Percentiles rank a stretch among this genome's conserved stretches.
phyloP scores from a whole-genome alignment of 2,797 vertebrate species.

The Distichodus sexfasciatus region DNA sequence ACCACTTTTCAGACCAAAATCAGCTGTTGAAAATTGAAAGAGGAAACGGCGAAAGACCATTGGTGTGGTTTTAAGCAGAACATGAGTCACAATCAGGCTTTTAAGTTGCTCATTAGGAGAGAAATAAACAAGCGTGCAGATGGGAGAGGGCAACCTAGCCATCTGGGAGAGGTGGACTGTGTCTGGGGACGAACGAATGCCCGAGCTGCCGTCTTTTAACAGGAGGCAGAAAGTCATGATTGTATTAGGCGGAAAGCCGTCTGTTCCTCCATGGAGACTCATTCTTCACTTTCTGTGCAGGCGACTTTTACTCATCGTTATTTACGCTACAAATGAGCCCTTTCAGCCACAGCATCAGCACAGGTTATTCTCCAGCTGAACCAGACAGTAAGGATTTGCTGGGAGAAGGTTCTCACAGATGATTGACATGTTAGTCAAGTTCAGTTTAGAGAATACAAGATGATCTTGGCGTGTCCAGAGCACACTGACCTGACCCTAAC shows the following conservation, averaged over 20 bases:
- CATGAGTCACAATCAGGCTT: background rate
- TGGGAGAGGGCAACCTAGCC: background rate
- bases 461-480: too few species aligned
- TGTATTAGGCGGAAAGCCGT: background rate
- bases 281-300: background rate
- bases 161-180: too few species aligned
- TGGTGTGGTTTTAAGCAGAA: background rate
- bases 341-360: background rate
- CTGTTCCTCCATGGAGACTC: background rate
- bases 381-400: too few species aligned
- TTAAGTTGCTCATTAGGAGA: background rate
- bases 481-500: too few species aligned
- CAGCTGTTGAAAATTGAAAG: too few species aligned
- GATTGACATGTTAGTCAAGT: too few species aligned
- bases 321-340: background rate
- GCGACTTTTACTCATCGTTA: background rate
- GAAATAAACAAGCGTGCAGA: background rate
- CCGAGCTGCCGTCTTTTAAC: background rate
- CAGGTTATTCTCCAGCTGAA: too few species aligned
- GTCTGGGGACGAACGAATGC: too few species aligned
- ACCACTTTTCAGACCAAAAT: too few species aligned
- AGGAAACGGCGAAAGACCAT: too few species aligned
- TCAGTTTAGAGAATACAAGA: too few species aligned
- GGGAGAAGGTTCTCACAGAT: too few species aligned
- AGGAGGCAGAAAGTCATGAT: background rate